These are phyloP conservation scores for Amphipoea oculea DNA, from an alignment of 2,888 invertebrate species.

Conservation along the genomic window DNA sequence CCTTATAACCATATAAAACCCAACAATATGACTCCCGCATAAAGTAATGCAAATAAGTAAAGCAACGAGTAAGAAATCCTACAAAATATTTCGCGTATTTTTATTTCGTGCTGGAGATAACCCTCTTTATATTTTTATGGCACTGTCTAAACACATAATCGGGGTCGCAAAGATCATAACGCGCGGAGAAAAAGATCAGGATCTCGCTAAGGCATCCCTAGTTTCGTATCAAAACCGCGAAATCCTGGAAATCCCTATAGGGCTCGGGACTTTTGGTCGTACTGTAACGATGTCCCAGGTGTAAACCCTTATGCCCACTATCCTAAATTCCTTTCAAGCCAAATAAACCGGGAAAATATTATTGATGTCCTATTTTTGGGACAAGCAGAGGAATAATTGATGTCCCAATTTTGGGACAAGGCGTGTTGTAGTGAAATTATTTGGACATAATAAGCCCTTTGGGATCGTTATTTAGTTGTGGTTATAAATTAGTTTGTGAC, in stretches of 20 bases:
- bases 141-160: conserved; percentile 60
- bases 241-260: conserved; percentile 63
- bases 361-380: conserved; percentile 66
- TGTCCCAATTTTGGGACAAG: not conserved
- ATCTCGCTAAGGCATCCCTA: conserved; percentile 58
- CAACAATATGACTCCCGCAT: conserved; percentile 57
- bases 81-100: conserved; percentile 59
- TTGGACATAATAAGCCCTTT: conserved; percentile 40
- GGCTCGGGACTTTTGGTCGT: conserved; percentile 62
- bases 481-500: conserved; percentile 55
- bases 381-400: conserved; percentile 19
- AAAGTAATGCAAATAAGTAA: conserved; percentile 63
- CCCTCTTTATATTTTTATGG: conserved; percentile 62
- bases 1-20: conserved; percentile 60
- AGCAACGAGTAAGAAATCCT: conserved; percentile 51
- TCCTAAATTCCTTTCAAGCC: conserved; percentile 58
- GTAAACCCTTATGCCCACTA: conserved; percentile 65
- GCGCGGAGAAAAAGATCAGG: conserved; percentile 43
- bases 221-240: conserved; percentile 64
- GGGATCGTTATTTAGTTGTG: conserved; percentile 55
- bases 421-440: conserved; percentile 49
- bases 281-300: conserved; percentile 70
- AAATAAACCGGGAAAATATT: conserved; percentile 66
- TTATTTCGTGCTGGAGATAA: conserved; percentile 52
- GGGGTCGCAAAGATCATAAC: conserved; percentile 60